These are phyloP conservation scores for Nezara viridula DNA, from an alignment of 2,888 invertebrate genomes.

Conservation along the genomic window DNA sequence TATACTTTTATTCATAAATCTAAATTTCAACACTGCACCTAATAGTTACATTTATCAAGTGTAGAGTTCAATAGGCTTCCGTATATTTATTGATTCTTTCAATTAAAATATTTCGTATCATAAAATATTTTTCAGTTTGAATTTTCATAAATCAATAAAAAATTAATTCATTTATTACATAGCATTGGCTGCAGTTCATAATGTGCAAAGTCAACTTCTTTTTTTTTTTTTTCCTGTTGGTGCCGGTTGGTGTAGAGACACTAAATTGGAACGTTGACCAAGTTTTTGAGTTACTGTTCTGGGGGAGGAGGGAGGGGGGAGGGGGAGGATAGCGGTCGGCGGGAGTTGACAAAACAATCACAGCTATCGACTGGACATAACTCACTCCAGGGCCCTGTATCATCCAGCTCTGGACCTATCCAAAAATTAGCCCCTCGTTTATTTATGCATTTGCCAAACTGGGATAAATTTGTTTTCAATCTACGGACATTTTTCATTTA, in stretches of 20 bases:
- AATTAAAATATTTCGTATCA: too few species aligned
- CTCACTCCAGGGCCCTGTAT: background rate
- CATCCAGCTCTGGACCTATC: background rate
- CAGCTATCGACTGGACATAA: conserved; percentile 48
- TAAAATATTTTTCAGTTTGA: too few species aligned
- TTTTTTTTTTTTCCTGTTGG: background rate
- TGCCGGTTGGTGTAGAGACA: conserved; percentile 19
- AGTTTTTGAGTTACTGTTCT: background rate
- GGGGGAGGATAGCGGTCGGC: background rate
- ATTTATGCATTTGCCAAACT: conserved; percentile 24
- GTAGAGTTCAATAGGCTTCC: too few species aligned
- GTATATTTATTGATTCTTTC: too few species aligned
- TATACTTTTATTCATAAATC: too few species aligned
- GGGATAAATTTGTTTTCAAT: conserved; percentile 44
- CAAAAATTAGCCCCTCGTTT: conserved; percentile 55
- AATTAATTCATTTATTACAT: background rate
- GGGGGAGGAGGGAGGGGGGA: background rate
- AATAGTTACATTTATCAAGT: too few species aligned
- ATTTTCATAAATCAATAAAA: background rate
- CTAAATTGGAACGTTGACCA: conserved; percentile 43
- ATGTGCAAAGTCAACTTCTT: background rate
- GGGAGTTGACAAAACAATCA: conserved; percentile 57
- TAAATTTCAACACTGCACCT: too few species aligned
- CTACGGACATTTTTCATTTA: background rate
- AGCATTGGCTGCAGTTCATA: background rate